Conservation (phyloP, 2,888 invertebrate genomes). For the Lithophane ornitopus region DNA sequence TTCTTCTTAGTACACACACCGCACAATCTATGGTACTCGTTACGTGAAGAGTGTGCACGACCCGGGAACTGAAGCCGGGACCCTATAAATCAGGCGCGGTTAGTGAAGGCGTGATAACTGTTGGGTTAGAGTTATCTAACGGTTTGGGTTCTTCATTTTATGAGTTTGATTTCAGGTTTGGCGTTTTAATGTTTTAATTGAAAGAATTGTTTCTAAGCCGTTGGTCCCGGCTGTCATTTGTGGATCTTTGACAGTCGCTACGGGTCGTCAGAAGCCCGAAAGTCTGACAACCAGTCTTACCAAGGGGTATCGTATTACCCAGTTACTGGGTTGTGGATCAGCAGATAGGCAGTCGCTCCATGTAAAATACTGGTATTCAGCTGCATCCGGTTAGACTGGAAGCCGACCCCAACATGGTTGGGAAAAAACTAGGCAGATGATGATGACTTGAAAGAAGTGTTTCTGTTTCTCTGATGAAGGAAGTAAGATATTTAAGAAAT, state of each 20-base stretch:
- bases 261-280: too few relatives aligned
- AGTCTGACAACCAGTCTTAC: too few relatives aligned
- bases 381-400: too few relatives aligned
- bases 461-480: neutral
- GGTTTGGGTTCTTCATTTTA: constrained; percentile 8
- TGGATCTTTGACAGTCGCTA: too few relatives aligned
- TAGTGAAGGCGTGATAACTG: constrained; percentile 60
- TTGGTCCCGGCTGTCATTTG: too few relatives aligned
- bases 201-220: neutral
- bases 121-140: constrained; percentile 50
- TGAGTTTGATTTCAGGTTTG: neutral
- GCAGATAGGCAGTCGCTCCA: too few relatives aligned
- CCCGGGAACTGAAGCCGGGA: constrained; percentile 66
- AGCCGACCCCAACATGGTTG: too few relatives aligned
- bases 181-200: neutral
- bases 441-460: neutral
- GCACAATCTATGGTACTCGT: constrained; percentile 61
- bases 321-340: too few relatives aligned
- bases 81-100: constrained; percentile 64
- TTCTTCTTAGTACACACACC: constrained; percentile 52
- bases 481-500: neutral
- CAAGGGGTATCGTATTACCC: too few relatives aligned
- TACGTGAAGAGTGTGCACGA: constrained; percentile 66
- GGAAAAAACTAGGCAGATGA: too few relatives aligned
- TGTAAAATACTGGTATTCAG: too few relatives aligned